These are phyloP conservation scores for Carduelis carduelis DNA, from an alignment of 2,797 vertebrate genomes.

Conservation along the genomic window DNA sequence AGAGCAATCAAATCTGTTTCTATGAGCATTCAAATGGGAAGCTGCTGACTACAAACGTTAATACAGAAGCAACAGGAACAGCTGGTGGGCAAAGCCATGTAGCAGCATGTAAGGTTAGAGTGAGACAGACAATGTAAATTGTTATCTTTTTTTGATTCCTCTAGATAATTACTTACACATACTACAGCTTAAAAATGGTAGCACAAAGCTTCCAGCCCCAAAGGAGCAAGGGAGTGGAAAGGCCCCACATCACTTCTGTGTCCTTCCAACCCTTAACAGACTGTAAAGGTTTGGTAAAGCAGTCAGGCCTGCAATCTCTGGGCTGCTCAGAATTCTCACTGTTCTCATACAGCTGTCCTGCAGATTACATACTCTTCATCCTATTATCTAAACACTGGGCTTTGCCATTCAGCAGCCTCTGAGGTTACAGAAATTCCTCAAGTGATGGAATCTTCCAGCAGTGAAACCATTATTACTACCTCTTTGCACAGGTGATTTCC, in stretches of 20 bases:
- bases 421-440: neutral
- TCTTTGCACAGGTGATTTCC: neutral
- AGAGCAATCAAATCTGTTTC: slow-evolving; percentile 3
- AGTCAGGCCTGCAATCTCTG: neutral
- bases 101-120: neutral
- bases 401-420: neutral
- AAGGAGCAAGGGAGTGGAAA: neutral
- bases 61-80: neutral
- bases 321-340: neutral
- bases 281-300: neutral
- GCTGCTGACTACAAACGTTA: neutral
- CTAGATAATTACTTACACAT: neutral
- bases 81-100: neutral
- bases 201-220: neutral
- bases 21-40: neutral
- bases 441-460: neutral
- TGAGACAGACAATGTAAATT: neutral
- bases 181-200: neutral
- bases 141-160: neutral
- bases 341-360: neutral
- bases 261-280: neutral
- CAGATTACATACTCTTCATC: neutral
- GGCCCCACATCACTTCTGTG: neutral
- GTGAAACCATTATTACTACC: neutral
- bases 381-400: neutral